A percentile compares a stretch with the other conserved stretches of the same genome.
Evolutionary conservation across 2,797 vertebrate species (phyloP).

Genomic region (Astyanax mexicanus): DNA sequence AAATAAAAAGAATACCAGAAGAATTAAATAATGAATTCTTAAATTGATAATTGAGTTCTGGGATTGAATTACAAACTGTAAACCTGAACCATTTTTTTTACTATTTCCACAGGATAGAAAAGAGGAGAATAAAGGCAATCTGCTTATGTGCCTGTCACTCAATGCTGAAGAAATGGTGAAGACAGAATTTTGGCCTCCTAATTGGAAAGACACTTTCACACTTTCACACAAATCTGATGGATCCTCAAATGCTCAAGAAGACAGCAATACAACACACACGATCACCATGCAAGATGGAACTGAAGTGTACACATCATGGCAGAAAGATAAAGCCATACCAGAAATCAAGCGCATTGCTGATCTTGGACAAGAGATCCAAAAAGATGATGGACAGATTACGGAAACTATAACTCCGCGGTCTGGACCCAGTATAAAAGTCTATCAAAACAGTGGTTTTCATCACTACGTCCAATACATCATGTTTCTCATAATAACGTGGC

Average conservation of each 20-base stretch:
- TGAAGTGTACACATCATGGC: slow-evolving; percentile 9
- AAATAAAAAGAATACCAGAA: too few relatives aligned
- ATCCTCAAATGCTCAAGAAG: too few relatives aligned
- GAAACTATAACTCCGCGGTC: neutral
- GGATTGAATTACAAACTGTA: too few relatives aligned
- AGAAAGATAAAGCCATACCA: rapidly evolving
- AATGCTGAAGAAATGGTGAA: neutral
- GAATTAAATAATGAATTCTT: too few relatives aligned
- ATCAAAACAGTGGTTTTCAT: rapidly evolving
- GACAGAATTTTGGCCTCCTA: slow-evolving; percentile 7
- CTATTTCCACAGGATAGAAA: neutral
- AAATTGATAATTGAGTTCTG: too few relatives aligned
- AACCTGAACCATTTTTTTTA: too few relatives aligned
- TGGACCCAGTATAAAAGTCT: neutral
- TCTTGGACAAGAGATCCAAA: neutral
- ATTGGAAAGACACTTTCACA: neutral
- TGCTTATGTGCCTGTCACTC: neutral
- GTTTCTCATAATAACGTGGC: neutral
- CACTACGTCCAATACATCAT: neutral
- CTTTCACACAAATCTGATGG: neutral
- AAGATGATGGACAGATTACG: neutral
- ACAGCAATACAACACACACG: neutral
- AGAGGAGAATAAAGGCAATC: neutral
- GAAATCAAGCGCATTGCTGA: neutral
- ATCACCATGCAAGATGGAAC: neutral